Conservation (phyloP, 1,140 invertebrate genomes). For the Apis mellifera region DNA sequence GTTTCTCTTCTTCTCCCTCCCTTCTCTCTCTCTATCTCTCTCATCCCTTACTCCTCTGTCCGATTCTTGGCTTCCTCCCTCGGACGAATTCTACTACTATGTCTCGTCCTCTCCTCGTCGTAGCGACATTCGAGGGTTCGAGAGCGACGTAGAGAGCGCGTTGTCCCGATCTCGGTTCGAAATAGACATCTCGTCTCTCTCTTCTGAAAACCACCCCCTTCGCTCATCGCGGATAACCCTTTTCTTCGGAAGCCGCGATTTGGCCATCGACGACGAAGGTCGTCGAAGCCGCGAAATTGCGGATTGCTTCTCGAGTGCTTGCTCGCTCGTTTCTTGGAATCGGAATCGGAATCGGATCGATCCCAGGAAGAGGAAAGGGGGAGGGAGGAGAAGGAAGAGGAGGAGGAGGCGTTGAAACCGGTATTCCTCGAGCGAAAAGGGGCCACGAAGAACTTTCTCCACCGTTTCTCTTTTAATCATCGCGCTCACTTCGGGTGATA, state of each 20-base stretch:
- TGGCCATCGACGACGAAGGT: slow-evolving; percentile 43
- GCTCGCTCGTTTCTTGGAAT: background rate
- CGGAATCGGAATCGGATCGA: background rate
- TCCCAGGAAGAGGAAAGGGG: background rate
- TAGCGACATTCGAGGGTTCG: slow-evolving; percentile 64
- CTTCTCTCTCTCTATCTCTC: background rate
- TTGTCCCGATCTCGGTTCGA: slow-evolving; percentile 65
- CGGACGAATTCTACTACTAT: slow-evolving; percentile 21
- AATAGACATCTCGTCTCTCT: slow-evolving; percentile 2
- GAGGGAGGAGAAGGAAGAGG: too few relatives aligned
- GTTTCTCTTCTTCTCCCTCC: slow-evolving; percentile 45
- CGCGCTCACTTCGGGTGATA: slow-evolving; percentile 2
- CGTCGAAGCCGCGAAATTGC: slow-evolving; percentile 53
- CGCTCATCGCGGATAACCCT: slow-evolving; percentile 35
- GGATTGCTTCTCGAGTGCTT: slow-evolving; percentile 6
- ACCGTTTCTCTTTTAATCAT: slow-evolving; percentile 9
- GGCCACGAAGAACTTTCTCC: background rate
- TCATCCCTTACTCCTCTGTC: background rate
- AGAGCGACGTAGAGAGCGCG: slow-evolving; percentile 74
- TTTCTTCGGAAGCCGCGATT: slow-evolving; percentile 44
- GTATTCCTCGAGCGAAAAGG: background rate
- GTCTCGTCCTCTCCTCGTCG: slow-evolving; percentile 55
- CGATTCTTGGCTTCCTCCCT: slow-evolving; percentile 1
- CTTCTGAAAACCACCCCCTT: background rate
- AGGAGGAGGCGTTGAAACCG: background rate